phyloP scores from a whole-genome alignment of 2,888 invertebrate species.

The Tetragnatha montana region DNA sequence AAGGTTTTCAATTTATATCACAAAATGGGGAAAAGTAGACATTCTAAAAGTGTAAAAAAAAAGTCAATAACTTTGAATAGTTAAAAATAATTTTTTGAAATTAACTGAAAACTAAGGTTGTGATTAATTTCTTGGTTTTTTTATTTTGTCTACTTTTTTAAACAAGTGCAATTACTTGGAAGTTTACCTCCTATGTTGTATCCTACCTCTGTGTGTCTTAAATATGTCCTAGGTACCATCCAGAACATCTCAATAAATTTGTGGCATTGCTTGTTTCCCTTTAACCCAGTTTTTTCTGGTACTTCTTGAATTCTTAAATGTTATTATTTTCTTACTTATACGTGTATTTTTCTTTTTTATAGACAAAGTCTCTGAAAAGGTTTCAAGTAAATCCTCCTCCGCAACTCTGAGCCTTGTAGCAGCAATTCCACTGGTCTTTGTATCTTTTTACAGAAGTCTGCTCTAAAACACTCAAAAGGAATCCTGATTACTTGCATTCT shows the following conservation, averaged over 20 bases:
- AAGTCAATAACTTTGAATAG: too few species aligned
- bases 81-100: too few species aligned
- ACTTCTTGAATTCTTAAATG: not conserved
- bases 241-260: not conserved
- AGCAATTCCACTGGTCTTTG: slow-evolving; percentile 33
- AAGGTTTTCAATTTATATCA: too few species aligned
- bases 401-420: slow-evolving; percentile 14
- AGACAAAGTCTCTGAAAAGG: slow-evolving; percentile 43
- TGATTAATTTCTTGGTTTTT: too few species aligned
- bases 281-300: not conserved
- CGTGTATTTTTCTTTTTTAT: not conserved
- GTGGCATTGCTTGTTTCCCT: not conserved
- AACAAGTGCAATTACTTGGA: too few species aligned
- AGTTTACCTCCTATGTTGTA: too few species aligned
- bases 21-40: too few species aligned
- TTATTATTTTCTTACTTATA: not conserved
- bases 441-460: slow-evolving; percentile 24
- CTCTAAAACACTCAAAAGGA: slow-evolving; percentile 29
- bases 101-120: too few species aligned
- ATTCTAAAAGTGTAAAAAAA: too few species aligned
- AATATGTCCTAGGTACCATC: too few species aligned
- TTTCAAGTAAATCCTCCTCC: slow-evolving; percentile 28
- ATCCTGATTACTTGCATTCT: not conserved
- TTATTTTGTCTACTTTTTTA: too few species aligned
- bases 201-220: too few species aligned